Base-by-base conservation (phyloP, 2,113 vertebrate genomes). In the Rostratula benghalensis region DNA sequence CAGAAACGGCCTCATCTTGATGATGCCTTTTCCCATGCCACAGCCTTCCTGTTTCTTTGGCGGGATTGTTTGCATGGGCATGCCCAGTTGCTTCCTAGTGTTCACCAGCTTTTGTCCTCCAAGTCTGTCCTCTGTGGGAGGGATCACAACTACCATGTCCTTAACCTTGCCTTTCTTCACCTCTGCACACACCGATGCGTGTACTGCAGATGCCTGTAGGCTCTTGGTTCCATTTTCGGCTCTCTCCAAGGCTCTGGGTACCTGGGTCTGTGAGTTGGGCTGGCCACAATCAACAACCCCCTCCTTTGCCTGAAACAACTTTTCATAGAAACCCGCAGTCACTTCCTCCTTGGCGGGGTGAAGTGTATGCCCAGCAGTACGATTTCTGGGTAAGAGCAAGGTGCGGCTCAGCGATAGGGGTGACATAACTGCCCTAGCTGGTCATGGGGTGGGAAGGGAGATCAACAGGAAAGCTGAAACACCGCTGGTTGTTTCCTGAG, bases 201-300 rank as follows among this genome's bases (percentile, higher is more conserved):
- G 39, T 16, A 16, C 43, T 73, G 90, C 12, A 18, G 71, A 11
- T 61, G 61, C 41, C 21, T 6, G 2, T 2, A 76, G 35, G 7
- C 19, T 81, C 60, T 83, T 7, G 0, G 51, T 71, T 90, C 18
- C 1, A 0, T 53, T 87, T 85, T 43, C 68, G 75, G 48, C 41
- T 75, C 9, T 86, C 41, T 68, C 23, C 22, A 22, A 92, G 57
- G 39, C 31, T 37, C 39, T 4, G 33, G 13, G 10, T 37, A 1
- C 18, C 31, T 0, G 0, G 0, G 59, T 48, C 68, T 74, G 64
- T 7, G 13, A 20, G 17, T 56, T 2, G 14, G 43, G 61, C 37
- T 85, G 61, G 56, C 16, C 22, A 45, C n/a, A 11, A 25, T 64
- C 19, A 41, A n/a, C 56, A 68, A 21, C 2, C n/a, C 4, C 14